phyloP scores from a whole-genome alignment of 2,888 invertebrate genomes.

The Cepaea hortensis region DNA sequence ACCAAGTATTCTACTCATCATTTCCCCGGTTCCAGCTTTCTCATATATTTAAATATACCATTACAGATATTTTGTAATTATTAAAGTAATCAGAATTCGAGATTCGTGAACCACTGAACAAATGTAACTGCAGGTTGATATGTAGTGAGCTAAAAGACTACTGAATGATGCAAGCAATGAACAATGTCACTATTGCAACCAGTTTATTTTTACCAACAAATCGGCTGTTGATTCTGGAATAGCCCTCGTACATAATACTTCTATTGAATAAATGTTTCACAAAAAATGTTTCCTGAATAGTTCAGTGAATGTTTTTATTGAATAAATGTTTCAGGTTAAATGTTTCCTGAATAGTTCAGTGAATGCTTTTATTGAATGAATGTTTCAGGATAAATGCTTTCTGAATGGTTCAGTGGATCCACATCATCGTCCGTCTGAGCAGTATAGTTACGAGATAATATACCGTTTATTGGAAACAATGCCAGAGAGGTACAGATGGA shows the following conservation, averaged over 20 bases:
- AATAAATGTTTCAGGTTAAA: conserved; percentile 48
- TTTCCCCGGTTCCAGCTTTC: too few species aligned
- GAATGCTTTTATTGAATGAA: neutral
- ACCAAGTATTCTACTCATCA: too few species aligned
- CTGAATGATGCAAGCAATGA: too few species aligned
- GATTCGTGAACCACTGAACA: too few species aligned
- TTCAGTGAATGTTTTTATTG: conserved; percentile 57
- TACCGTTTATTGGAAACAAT: neutral
- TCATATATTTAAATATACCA: too few species aligned
- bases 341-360: conserved; percentile 72
- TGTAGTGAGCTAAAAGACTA: too few species aligned
- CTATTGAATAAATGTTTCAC: neutral
- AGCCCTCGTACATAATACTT: neutral
- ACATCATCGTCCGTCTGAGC: conserved; percentile 71
- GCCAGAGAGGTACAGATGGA: conserved; percentile 59
- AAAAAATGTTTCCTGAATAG: conserved; percentile 69
- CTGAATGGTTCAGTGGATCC: conserved; percentile 74
- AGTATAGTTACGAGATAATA: conserved; percentile 3
- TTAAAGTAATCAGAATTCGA: too few species aligned
- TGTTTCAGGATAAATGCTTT: conserved; percentile 59
- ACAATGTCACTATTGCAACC: too few species aligned
- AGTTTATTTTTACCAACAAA: too few species aligned
- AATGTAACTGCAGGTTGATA: too few species aligned
- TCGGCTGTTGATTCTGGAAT: too few species aligned
- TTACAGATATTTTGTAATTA: too few species aligned